Base-by-base conservation (phyloP, 2,888 invertebrate species). In the Itoplectis maculator region DNA sequence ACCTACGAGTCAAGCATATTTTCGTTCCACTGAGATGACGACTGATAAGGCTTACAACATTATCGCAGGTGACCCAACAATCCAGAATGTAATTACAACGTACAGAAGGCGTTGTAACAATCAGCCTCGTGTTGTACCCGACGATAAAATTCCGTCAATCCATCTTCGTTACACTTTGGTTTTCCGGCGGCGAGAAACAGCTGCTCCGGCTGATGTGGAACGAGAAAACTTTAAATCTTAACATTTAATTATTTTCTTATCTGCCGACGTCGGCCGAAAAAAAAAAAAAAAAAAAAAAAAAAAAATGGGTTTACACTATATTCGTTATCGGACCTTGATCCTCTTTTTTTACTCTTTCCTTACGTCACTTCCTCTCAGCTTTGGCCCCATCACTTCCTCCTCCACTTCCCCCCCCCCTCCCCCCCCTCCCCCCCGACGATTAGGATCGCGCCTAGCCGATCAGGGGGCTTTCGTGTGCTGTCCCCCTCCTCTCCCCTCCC, bases 221-320 rank as follows among this genome's bases (percentile, higher is more conserved):
- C 70, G 76, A 66, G 65, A 59, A 45, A 76, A 81, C 70, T 77
- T 77, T 77, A 66, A 77, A 81, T 72, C 73, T 70, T 73, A 77
- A 56, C 66, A 68, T 81, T 81, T 81, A 81, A 81, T 81, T 81
- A 81, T 81, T 81, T 81, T 81, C 81, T 81, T 81, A 81, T 81
- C 81, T 72, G 29, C 42, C 45, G n/a, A 49, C 72, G 66, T 68
- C 49, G 35, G 35, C 13, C 9, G 29, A 29, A 29, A 2, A 29
- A 29, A 29, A 29, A 29, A 29, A 29, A 8, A 42, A 42, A 7
- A 23, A 54, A 54, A 35, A 29, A 47, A 40, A n/a, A 61, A 37
- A 35, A 79, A 79, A 35, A 66, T 49, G 47, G 47, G 42, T 47
- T 13, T 72, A 65, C n/a, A 59, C 11, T n/a, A n/a, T n/a, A n/a